Evolutionary conservation across 1,140 invertebrate genomes (phyloP).

Genomic region (Tetragonula clypearis): DNA sequence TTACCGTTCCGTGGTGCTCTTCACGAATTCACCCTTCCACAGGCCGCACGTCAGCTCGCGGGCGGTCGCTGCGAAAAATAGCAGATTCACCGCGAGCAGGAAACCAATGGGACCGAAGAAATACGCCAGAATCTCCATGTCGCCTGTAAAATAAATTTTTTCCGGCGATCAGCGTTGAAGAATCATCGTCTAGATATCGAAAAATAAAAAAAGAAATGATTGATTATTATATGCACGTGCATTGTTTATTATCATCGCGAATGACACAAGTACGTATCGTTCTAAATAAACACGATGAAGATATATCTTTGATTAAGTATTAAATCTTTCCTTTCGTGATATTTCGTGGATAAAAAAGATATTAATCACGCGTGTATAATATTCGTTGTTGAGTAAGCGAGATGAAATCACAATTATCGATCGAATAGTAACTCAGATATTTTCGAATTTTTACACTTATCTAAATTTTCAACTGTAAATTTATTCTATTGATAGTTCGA

Average conservation of each 20-base stretch:
- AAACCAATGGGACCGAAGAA: conserved; percentile 91
- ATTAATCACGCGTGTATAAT: too few species aligned
- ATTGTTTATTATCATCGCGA: too few species aligned
- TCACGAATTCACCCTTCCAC: conserved; percentile 93
- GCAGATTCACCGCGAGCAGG: conserved; percentile 88
- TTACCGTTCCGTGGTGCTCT: conserved; percentile 92
- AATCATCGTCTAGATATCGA: not conserved
- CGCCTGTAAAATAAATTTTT: conserved; percentile 81
- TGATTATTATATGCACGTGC: too few species aligned
- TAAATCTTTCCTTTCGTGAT: too few species aligned
- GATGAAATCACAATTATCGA: not conserved
- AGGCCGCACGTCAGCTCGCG: conserved; percentile 92
- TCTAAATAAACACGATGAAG: too few species aligned
- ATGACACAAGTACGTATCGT: too few species aligned
- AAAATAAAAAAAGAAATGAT: not conserved
- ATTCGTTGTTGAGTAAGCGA: not conserved
- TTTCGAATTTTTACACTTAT: not conserved
- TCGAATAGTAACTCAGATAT: not conserved
- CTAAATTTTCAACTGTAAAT: too few species aligned
- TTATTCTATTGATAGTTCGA: too few species aligned
- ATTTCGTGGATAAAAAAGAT: too few species aligned
- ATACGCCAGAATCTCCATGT: conserved; percentile 90
- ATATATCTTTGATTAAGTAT: too few species aligned
- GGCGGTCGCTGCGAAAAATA: conserved; percentile 90
- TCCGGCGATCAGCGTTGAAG: not conserved